Evolutionary conservation across 2,888 invertebrate species (phyloP).

Genomic region (Tipula helvola): DNA sequence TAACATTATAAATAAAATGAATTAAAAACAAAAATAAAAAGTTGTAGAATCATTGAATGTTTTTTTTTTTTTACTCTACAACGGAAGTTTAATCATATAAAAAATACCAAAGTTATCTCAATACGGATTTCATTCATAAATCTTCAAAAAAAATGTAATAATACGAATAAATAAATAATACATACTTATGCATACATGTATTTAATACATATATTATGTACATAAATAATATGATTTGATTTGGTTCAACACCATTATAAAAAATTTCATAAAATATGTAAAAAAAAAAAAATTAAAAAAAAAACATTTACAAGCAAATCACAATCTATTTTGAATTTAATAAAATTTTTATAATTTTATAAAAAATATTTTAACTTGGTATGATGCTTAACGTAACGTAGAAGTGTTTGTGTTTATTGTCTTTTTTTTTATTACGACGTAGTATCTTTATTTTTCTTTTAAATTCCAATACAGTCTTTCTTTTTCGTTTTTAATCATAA

Average conservation of each 20-base stretch:
- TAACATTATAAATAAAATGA: background rate
- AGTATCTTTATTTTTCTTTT: background rate
- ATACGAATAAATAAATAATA: background rate
- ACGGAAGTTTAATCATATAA: conserved; percentile 9
- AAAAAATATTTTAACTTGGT: background rate
- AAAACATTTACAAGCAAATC: background rate
- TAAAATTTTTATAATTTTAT: background rate
- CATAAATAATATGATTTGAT: background rate
- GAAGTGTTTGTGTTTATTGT: background rate
- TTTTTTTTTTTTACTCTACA: background rate
- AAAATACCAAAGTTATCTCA: conserved; percentile 10
- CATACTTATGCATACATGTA: background rate
- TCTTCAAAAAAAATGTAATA: conserved; percentile 4
- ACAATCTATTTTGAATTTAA: background rate
- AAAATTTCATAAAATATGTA: background rate
- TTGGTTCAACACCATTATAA: background rate
- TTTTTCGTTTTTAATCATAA: background rate
- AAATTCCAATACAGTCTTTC: background rate
- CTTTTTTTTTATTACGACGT: background rate
- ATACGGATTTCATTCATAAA: conserved; percentile 9
- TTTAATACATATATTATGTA: background rate
- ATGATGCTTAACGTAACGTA: background rate
- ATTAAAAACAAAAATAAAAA: background rate
- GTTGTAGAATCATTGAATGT: background rate
- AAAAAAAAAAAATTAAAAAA: too few relatives aligned